Conservation (phyloP, 1,140 invertebrate genomes). For the Eupristina koningsbergeri region DNA sequence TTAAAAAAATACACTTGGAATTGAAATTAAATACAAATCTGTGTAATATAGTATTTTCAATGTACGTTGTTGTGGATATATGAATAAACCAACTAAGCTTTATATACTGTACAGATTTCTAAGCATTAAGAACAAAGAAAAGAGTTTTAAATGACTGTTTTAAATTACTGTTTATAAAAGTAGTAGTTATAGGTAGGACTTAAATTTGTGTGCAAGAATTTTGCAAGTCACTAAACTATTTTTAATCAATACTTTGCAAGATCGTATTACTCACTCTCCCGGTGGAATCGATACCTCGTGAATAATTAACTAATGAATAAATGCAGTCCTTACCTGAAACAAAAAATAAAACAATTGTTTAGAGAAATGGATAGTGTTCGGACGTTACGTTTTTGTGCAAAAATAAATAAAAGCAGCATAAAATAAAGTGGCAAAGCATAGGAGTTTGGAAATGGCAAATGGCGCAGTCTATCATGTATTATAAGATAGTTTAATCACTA, state of each 20-base stretch:
- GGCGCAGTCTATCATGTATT: conserved; percentile 7
- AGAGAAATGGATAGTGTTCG: not conserved
- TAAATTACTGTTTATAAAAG: too few relatives aligned
- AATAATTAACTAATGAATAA: not conserved
- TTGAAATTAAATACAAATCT: not conserved
- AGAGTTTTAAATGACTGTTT: not conserved
- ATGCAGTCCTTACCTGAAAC: conserved; percentile 67
- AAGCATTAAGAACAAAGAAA: not conserved
- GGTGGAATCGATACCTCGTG: conserved; percentile 43
- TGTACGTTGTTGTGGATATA: not conserved
- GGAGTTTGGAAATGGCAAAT: conserved; percentile 29
- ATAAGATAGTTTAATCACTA: conserved; percentile 16
- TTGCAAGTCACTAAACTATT: not conserved
- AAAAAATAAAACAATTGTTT: conserved; percentile 51
- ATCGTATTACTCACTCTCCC: conserved; percentile 39
- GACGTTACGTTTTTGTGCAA: not conserved
- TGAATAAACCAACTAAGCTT: not conserved
- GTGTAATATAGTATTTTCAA: not conserved
- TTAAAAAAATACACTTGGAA: not conserved
- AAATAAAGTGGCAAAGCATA: conserved; percentile 38
- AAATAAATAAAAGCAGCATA: conserved; percentile 37
- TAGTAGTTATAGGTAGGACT: not conserved
- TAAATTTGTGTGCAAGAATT: not conserved
- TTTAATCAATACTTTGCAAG: conserved; percentile 25
- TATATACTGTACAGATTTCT: not conserved